phyloP scores from a whole-genome alignment of 2,888 invertebrate species.

The Drosophila kambysellisi region DNA sequence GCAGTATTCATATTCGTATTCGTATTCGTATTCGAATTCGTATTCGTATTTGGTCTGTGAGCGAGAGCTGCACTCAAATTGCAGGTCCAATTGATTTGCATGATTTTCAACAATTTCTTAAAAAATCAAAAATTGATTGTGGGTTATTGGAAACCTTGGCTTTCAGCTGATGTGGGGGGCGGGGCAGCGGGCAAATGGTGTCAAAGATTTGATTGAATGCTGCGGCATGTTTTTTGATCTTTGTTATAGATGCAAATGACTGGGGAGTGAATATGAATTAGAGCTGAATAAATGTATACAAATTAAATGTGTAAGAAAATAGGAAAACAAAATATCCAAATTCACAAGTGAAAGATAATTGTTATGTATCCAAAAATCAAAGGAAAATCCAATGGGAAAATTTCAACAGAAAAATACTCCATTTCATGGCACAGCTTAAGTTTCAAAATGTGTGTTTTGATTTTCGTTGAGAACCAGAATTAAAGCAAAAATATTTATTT shows the following conservation, averaged over 20 bases:
- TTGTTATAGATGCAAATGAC: neutral
- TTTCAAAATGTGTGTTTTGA: neutral
- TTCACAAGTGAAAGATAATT: neutral
- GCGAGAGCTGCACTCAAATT: conserved; percentile 51
- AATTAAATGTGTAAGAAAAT: neutral
- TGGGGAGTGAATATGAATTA: neutral
- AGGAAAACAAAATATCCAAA: neutral
- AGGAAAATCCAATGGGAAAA: accelerated
- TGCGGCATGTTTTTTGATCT: conserved; percentile 8
- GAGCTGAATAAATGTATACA: neutral
- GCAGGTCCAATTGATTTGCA: conserved; percentile 71
- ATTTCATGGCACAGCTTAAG: neutral
- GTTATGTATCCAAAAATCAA: neutral
- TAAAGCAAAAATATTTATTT: neutral
- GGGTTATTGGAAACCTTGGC: conserved; percentile 21
- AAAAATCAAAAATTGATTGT: conserved; percentile 35
- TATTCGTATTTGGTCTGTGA: conserved; percentile 4
- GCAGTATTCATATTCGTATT: conserved; percentile 9
- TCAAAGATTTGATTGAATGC: conserved; percentile 23
- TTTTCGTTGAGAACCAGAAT: neutral
- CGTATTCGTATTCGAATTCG: neutral
- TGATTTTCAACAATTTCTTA: conserved; percentile 62
- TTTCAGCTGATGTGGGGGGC: neutral
- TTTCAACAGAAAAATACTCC: neutral
- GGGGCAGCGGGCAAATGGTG: conserved; percentile 52